Base-by-base conservation (phyloP, 2,113 vertebrate species). In the Eretmochelys imbricata region DNA sequence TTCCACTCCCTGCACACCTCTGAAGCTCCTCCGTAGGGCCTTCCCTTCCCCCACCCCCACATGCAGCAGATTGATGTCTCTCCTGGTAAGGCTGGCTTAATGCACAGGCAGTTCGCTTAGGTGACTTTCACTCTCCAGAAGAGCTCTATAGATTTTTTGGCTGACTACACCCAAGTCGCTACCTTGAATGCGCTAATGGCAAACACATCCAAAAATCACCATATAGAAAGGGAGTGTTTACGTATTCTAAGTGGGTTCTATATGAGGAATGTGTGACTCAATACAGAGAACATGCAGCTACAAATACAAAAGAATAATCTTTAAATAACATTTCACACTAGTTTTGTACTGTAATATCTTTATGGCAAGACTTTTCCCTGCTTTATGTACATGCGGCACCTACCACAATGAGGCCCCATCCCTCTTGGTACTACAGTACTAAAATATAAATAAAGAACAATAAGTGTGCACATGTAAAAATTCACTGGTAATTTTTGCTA, bases 401-500 rank as follows among this genome's bases (percentile, higher is more conserved):
- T 75, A 83, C 57, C 14, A 10, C 0, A 0, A 20, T 3, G 29
- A 20, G 53, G 4, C 82, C 31, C 1, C 1, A 9, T 65, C 4
- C 3, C 20, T 69, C 62, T 69, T n/a, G 35, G 35, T 69, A 14
- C 31, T 54, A 54, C 53, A 20, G 53, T 69, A 69, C 62, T 69
- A 25, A 35, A n/a, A 69, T 57, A 57, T 57, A 69, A 69, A 69
- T 69, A 8, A 69, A 65, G 62, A 65, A 69, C 24, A 3, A 57
- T 57, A 17, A 5, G 35, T n/a, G 62, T 35, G 17, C 16, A 19
- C 35, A 69, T 2, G 25, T 27, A 69, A 35, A 69, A 69, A 69
- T 69, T 31, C 62, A n/a, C 62, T 69, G 35, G 62, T n/a, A 69
- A n/a, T 31, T 19, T n/a, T 8, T 69, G 35, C 62, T 19, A n/a